phyloP scores from a whole-genome alignment of 2,797 vertebrate species.

The Spinibarbus caldwelli region DNA sequence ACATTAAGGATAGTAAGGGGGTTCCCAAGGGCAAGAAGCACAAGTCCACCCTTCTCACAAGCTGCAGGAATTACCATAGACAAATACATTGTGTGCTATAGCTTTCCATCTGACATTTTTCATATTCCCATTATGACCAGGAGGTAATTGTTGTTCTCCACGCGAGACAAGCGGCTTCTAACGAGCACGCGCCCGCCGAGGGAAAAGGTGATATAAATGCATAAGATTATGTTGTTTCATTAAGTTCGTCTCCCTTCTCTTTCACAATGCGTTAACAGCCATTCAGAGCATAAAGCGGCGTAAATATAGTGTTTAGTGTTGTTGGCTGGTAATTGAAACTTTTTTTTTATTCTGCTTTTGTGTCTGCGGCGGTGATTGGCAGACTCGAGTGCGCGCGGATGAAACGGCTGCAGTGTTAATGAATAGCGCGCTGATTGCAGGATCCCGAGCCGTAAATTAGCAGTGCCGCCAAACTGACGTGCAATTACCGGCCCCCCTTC shows the following conservation, averaged over 20 bases:
- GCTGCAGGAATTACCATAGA: constrained; percentile 46
- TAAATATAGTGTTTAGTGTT: constrained; percentile 84
- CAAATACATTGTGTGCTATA: constrained; percentile 43
- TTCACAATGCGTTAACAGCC: constrained; percentile 76
- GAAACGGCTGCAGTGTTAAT: constrained; percentile 98
- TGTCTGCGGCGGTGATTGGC: constrained; percentile 94
- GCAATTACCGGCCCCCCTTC: constrained; percentile 98
- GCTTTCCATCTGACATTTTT: constrained; percentile 55
- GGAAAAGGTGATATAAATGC: constrained; percentile 76
- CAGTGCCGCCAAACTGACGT: constrained; percentile 93
- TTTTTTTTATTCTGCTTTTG: constrained; percentile 77
- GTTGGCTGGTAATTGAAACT: constrained; percentile 86
- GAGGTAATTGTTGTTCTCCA: constrained; percentile 63
- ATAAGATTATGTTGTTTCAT: constrained; percentile 79
- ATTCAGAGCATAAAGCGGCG: constrained; percentile 77
- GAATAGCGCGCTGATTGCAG: constrained; percentile 99
- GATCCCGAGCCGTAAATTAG: constrained; percentile 99
- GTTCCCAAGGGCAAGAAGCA: constrained; percentile 15
- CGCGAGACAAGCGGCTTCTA: constrained; percentile 61
- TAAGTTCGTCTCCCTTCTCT: constrained; percentile 71
- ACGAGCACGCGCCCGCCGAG: constrained; percentile 56
- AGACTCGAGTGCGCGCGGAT: constrained; percentile 96
- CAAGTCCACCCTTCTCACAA: constrained; percentile 31
- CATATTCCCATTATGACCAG: constrained; percentile 61
- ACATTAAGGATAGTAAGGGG: background rate